Conservation (phyloP, 2,888 invertebrate species). For the Pollenia amentaria region DNA sequence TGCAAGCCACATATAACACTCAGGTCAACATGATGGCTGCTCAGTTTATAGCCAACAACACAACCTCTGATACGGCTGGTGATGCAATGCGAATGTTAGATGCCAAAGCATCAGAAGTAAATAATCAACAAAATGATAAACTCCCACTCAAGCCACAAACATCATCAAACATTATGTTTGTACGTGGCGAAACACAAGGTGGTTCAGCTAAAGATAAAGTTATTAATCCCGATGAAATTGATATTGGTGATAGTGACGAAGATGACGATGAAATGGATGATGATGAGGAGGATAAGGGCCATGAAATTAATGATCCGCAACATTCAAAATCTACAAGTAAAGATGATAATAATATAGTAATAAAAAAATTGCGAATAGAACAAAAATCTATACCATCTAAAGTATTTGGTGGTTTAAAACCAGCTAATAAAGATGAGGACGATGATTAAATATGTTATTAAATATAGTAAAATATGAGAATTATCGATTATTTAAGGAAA, state of each 20-base stretch:
- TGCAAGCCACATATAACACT: conserved; percentile 99
- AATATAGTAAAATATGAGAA: neutral
- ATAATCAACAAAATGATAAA: conserved; percentile 78
- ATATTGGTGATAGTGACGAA: conserved; percentile 90
- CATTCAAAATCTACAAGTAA: conserved; percentile 86
- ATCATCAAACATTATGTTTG: conserved; percentile 91
- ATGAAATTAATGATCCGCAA: conserved; percentile 86
- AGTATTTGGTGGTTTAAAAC: conserved; percentile 93
- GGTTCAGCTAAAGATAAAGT: conserved; percentile 88
- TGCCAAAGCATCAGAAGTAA: conserved; percentile 89
- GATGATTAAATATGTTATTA: conserved; percentile 71
- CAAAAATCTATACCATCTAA: conserved; percentile 94
- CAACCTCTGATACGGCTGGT: conserved; percentile 90
- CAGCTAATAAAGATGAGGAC: conserved; percentile 80
- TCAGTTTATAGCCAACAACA: conserved; percentile 94
- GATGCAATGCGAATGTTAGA: conserved; percentile 96
- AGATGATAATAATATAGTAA: conserved; percentile 86
- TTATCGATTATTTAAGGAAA: no score
- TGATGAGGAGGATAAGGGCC: conserved; percentile 89
- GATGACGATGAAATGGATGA: conserved; percentile 87
- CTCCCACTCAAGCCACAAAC: conserved; percentile 76
- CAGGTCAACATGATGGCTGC: conserved; percentile 99
- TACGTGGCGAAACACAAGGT: conserved; percentile 94
- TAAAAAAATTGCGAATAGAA: conserved; percentile 90
- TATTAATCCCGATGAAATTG: conserved; percentile 94